Base-by-base conservation (phyloP, 2,888 invertebrate genomes). In the Eupithecia vulgata region DNA sequence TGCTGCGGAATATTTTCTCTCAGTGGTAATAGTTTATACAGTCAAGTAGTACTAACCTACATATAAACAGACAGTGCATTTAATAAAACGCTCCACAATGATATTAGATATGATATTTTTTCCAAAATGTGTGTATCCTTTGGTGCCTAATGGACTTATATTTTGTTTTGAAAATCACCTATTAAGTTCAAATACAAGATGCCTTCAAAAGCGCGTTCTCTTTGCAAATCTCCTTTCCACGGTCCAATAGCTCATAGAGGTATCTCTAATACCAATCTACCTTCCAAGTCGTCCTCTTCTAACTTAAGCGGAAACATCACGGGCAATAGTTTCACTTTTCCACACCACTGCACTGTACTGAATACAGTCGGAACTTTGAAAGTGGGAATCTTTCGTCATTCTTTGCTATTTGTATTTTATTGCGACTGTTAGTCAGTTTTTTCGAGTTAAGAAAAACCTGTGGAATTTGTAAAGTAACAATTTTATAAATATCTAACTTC, bases 271-370 rank as follows among this genome's bases (percentile, higher is more conserved):
- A 25, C 37, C 65, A 37, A 65, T 65, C 25, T 65, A 65, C 65
- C 40, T 65, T 65, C 65, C 61, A 62, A 72, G 68, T 57, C 61
- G 30, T 65, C 62, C 67, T 76, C 75, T 72, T 74, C 67, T 73
- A 82, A 76, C 82, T 86, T 87, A 75, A n/a, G 77, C 78, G 73
- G 25, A 70, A 69, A 67, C 42, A 76, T 74, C 70, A 77, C 82
- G 84, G 84, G 84, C 86, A 89, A 90, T 91, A 91, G 91, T 93
- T 91, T 92, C 93, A 93, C 91, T 93, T 93, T 93, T 92, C 92
- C 87, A 89, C 90, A 83, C 86, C 91, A 89, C 81, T 91, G 92
- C 87, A 86, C 89, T 87, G 89, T 85, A 34, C 84, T 85, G 89
- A 91, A 90, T 91, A 89, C 85, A 87, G 85, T 86, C 61, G 83